Evolutionary conservation across 2,888 invertebrate genomes (phyloP), one percentile per base, ranked within the genome.

Genomic region (Temnothorax unifasciatus): DNA sequence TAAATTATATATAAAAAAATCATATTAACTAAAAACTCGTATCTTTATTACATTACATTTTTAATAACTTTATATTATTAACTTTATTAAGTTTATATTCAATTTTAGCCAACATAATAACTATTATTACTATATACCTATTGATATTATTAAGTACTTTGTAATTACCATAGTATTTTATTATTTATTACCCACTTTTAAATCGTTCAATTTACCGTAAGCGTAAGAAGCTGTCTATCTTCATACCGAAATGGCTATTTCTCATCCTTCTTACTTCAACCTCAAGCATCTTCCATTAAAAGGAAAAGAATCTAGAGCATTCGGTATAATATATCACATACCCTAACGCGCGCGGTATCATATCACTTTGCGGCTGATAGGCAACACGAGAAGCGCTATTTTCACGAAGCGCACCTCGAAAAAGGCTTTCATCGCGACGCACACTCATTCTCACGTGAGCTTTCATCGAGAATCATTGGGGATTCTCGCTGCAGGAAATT

Each of bases 401-500:
- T 75, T 82, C 82, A 52, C 61, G 59, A 71, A 71, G 18, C 63
- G 9, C 63, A n/a, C 61, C 29, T 63, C 52, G 34, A 66, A 77
- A 83, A 82, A 83, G 54, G 59, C 76, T 77, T 76, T 83, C 71
- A 76, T 54, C 61, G 50, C 34, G 25, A 29, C 29, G 29, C 44
- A 69, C 47, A 44, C 59, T 38, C 73, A 34, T 54, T 85, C 68
- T 61, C 64, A 66, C 61, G 59, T 68, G 54, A 68, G 44, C 68
- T 44, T 75, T 83, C 86, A 73, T 74, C 76, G 82, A 63, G 77
- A 77, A 88, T 90, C 89, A 89, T 89, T 89, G 89, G 85, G 86
- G 89, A 86, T 86, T 87, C 74, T 84, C 73, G 85, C 76, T 54
- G 82, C 86, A 87, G 90, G 90, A 91, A 91, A 91, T 90, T 91